phyloP scores from a whole-genome alignment of 2,888 invertebrate genomes.

The Microdon myrmicae region DNA sequence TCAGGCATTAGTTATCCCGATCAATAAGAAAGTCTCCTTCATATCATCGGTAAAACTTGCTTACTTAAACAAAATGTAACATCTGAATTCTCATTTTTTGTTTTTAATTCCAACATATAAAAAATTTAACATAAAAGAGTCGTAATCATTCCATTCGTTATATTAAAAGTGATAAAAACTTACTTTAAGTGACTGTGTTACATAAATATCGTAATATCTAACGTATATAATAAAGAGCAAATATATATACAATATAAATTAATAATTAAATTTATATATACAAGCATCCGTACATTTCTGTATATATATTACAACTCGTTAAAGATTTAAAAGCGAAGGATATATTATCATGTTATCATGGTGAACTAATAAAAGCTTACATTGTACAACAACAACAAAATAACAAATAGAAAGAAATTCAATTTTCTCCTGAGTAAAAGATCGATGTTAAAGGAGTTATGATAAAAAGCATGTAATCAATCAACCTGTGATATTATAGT shows the following conservation, averaged over 20 bases:
- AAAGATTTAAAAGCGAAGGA: conserved; percentile 38
- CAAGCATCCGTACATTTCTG: conserved; percentile 20
- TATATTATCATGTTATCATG: conserved; percentile 59
- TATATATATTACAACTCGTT: conserved; percentile 39
- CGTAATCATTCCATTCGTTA: conserved; percentile 56
- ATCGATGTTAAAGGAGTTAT: conserved; percentile 43
- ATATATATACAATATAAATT: no score
- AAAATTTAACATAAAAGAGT: conserved; percentile 43
- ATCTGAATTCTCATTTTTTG: background rate
- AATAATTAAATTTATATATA: no score
- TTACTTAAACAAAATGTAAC: no score
- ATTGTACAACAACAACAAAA: conserved; percentile 44
- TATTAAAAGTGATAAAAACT: conserved; percentile 42
- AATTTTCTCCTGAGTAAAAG: conserved; percentile 53
- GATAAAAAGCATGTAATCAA: conserved; percentile 55
- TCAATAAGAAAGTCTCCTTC: no score
- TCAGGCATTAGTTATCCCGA: no score
- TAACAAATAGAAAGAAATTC: conserved; percentile 51
- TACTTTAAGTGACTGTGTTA: conserved; percentile 32
- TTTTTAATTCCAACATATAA: conserved; percentile 33
- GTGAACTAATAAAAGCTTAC: conserved; percentile 47
- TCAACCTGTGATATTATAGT: conserved; percentile 60
- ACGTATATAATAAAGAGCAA: conserved; percentile 43
- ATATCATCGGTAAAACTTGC: no score
- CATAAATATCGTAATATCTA: conserved; percentile 47